Conservation (phyloP, 2,113 vertebrate genomes). For the Grallaria varia region DNA sequence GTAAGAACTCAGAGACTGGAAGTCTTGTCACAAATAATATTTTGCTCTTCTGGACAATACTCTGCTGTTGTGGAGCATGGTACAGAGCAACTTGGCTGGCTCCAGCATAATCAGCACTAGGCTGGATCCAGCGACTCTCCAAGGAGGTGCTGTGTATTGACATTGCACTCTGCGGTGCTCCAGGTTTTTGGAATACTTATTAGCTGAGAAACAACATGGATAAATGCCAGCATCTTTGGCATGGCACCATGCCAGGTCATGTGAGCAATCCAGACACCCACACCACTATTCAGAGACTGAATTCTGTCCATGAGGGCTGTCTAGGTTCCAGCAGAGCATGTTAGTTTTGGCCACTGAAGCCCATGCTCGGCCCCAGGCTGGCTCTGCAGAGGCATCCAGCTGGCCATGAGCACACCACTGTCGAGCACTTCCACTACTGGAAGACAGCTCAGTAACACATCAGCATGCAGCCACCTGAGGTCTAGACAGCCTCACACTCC, state of each 20-base stretch:
- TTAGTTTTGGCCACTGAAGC: neutral
- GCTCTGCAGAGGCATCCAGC: neutral
- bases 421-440: accelerated
- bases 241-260: neutral
- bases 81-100: neutral
- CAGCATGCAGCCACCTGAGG: neutral
- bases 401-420: neutral
- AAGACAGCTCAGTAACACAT: neutral
- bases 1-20: neutral
- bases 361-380: accelerated
- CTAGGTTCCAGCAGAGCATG: neutral
- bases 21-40: neutral
- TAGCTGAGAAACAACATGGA: neutral
- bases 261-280: neutral
- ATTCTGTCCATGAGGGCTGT: neutral
- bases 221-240: neutral
- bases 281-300: neutral
- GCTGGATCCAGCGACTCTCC: neutral
- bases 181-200: neutral
- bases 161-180: accelerated
- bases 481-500: neutral
- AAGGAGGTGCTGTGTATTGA: neutral
- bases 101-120: neutral
- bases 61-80: neutral
- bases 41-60: neutral